Conservation (phyloP, 2,888 invertebrate genomes). For the Scaptomyza polygonia region DNA sequence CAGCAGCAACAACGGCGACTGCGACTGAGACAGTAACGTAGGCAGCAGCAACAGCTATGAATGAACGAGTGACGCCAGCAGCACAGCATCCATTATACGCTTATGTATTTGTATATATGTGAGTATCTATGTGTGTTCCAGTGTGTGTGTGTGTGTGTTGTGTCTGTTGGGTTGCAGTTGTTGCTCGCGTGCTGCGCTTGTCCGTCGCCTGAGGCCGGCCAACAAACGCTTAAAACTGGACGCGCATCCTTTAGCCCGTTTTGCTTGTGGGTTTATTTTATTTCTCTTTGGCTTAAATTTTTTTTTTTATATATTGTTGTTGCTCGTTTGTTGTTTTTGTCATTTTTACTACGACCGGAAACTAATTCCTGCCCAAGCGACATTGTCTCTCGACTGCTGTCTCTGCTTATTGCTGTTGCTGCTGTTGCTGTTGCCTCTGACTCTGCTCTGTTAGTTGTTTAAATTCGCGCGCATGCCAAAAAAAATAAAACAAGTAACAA, state of each 20-base stretch:
- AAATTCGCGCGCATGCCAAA: conserved; percentile 79
- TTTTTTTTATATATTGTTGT: conserved; percentile 19
- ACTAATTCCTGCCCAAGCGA: conserved; percentile 77
- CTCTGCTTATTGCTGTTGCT: conserved; percentile 25
- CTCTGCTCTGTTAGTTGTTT: conserved; percentile 40
- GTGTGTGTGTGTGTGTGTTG: conserved; percentile 30
- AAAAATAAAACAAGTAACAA: conserved; percentile 59
- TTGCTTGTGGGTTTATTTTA: conserved; percentile 48
- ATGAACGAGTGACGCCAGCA: conserved; percentile 62
- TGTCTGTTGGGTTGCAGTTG: conserved; percentile 20
- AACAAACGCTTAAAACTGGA: conserved; percentile 14
- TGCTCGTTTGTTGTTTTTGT: conserved; percentile 62
- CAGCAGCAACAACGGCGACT: conserved; percentile 10
- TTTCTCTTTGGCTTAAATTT: conserved; percentile 31
- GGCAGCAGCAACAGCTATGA: conserved; percentile 43
- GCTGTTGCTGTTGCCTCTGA: conserved; percentile 10
- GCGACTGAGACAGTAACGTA: conserved; percentile 16
- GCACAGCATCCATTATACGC: conserved; percentile 65
- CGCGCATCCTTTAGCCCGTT: conserved; percentile 70
- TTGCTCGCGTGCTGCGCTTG: conserved; percentile 72
- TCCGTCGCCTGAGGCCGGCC: conserved; percentile 44
- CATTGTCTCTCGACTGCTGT: conserved; percentile 48
- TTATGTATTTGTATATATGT: conserved; percentile 16
- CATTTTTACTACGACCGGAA: conserved; percentile 81
- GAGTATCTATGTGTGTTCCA: conserved; percentile 15